These are phyloP conservation scores for Ormyrus thymus DNA, from an alignment of 2,888 invertebrate genomes.

Conservation along the genomic window DNA sequence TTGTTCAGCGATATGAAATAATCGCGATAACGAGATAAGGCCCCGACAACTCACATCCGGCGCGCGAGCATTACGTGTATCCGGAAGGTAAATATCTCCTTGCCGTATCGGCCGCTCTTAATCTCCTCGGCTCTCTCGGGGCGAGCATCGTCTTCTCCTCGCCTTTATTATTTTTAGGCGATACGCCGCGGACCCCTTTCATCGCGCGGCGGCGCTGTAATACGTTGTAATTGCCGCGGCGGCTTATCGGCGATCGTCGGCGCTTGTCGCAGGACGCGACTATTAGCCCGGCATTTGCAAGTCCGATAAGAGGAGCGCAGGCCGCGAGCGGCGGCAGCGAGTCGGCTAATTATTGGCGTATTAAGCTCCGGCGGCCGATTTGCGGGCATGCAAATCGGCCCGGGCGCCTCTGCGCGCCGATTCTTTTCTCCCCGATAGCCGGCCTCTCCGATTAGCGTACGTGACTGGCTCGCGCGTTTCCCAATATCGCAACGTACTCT, in stretches of 20 bases:
- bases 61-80: constrained; percentile 61
- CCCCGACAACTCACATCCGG: constrained; percentile 58
- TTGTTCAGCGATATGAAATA: constrained; percentile 45
- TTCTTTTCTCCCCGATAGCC: background rate
- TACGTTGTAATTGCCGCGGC: background rate
- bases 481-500: constrained; percentile 17
- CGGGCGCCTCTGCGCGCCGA: background rate
- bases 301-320: constrained; percentile 62
- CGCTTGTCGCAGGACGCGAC: background rate
- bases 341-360: constrained; percentile 71
- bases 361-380: constrained; percentile 65
- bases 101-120: constrained; percentile 57
- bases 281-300: constrained; percentile 31
- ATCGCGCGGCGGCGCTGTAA: constrained; percentile 1
- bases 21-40: constrained; percentile 47
- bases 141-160: constrained; percentile 55
- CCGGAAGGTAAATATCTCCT: constrained; percentile 63
- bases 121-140: constrained; percentile 59
- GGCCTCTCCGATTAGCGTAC: background rate
- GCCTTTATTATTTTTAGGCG: background rate
- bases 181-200: too few species aligned
- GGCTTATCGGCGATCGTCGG: background rate
- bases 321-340: constrained; percentile 64
- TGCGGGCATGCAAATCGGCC: constrained; percentile 65
- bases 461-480: background rate